Base-by-base conservation (phyloP, 2,797 vertebrate genomes). In the Molothrus ater region DNA sequence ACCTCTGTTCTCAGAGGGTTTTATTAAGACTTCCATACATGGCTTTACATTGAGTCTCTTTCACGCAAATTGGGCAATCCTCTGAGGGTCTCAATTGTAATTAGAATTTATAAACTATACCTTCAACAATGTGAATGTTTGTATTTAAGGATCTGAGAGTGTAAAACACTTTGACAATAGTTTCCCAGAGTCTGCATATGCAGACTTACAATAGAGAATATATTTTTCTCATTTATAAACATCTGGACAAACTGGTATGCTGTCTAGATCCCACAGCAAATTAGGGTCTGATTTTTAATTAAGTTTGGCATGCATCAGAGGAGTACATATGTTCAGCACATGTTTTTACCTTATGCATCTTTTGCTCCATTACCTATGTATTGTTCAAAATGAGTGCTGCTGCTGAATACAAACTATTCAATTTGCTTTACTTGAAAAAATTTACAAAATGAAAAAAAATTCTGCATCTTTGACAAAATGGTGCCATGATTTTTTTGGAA, bases 301-400 rank as follows among this genome's bases (percentile, higher is more conserved):
- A 92, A 57, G 68, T 88, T 93, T 96, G 96, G 84, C 92, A 88
- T 80, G 87, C 93, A 94, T 94, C 74, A 92, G 74, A 94, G 70
- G 16, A 21, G 24, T 92, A 87, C 96, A 96, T 97, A 96, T 97
- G 97, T 89, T 97, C 92, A 93, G 75, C 96, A 96, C 78, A 83
- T 96, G 95, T 94, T 97, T 97, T 95, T 73, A 90, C 64, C 86
- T 96, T 97, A 88, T 40, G 93, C 57, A 42, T 79, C 68, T 90
- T 97, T 96, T 95, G 63, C 48, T 95, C 90, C 63, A 92, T 95
- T 96, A 95, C 85, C 79, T 93, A 83, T 9, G 1, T 75, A 80
- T 90, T 88, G 91, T 94, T 88, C 47, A 72, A 80, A 90, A 88
- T 80, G 21, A 48, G 26, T 69, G 91, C 54, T 90, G 48, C 87